These are phyloP conservation scores for Tuberolachnus salignus DNA, from an alignment of 2,888 invertebrate genomes.

Conservation along the genomic window DNA sequence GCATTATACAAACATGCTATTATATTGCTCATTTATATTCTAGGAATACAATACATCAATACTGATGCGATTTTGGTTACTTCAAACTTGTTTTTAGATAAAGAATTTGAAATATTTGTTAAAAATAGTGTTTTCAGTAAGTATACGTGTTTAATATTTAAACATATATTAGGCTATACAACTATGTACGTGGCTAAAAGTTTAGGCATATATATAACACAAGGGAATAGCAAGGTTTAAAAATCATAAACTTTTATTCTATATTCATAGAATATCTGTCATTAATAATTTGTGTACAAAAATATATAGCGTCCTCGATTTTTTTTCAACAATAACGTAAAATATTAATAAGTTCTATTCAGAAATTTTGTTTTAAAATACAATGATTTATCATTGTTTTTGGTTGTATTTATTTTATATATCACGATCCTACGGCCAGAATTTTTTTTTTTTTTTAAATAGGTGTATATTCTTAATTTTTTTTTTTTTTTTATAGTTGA, in stretches of 20 bases:
- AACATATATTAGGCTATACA: neutral
- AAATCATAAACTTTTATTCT: no score
- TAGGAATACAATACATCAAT: conserved; percentile 27
- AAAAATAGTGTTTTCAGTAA: conserved; percentile 41
- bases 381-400: no score
- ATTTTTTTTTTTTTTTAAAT: no score
- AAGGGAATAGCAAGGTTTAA: neutral
- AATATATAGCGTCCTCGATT: neutral
- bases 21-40: neutral
- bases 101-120: conserved; percentile 46
- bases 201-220: no score
- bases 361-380: neutral
- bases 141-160: neutral
- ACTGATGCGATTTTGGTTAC: conserved; percentile 25
- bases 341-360: neutral
- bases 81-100: conserved; percentile 33
- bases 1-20: neutral
- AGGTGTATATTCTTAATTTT: neutral
- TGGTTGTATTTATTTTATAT: no score
- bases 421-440: no score
- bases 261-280: no score
- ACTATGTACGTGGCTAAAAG: neutral
- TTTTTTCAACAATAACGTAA: neutral
- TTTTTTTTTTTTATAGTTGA: conserved; percentile 35
- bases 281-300: neutral